Conservation (phyloP, 2,888 invertebrate genomes). For the Sussaba pulchella region DNA sequence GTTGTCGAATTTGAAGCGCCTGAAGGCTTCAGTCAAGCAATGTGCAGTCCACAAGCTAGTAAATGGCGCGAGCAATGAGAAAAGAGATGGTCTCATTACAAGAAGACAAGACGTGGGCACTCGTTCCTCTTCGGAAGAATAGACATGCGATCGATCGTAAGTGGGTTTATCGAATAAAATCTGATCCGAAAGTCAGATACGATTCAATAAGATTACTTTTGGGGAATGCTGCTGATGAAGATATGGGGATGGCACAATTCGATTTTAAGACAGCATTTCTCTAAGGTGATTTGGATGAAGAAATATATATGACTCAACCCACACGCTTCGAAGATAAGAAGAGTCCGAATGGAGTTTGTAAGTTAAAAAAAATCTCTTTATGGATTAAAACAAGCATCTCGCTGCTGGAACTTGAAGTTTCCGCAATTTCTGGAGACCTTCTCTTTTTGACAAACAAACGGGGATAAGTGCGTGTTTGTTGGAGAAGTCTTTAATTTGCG, state of each 20-base stretch:
- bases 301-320: conserved; percentile 54
- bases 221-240: conserved; percentile 54
- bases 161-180: conserved; percentile 69
- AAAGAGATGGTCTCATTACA: conserved; percentile 28
- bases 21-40: conserved; percentile 12
- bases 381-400: conserved; percentile 58
- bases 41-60: too few relatives aligned
- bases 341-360: conserved; percentile 23
- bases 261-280: conserved; percentile 71
- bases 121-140: conserved; percentile 2
- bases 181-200: conserved; percentile 55
- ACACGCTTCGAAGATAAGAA: conserved; percentile 29
- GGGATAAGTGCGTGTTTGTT: conserved; percentile 33
- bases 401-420: conserved; percentile 60
- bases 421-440: conserved; percentile 30
- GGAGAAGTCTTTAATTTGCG: conserved; percentile 1
- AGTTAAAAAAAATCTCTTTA: conserved; percentile 34
- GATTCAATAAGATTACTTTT: conserved; percentile 52
- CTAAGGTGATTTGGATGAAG: conserved; percentile 64
- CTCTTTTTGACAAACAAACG: conserved; percentile 22
- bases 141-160: conserved; percentile 45
- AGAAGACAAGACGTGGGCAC: conserved; percentile 31
- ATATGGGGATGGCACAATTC: conserved; percentile 62
- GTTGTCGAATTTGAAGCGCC: conserved; percentile 28
- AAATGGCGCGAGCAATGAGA: conserved; percentile 46